phyloP scores from a whole-genome alignment of 2,797 vertebrate genomes.

The Sarcoramphus papa region DNA sequence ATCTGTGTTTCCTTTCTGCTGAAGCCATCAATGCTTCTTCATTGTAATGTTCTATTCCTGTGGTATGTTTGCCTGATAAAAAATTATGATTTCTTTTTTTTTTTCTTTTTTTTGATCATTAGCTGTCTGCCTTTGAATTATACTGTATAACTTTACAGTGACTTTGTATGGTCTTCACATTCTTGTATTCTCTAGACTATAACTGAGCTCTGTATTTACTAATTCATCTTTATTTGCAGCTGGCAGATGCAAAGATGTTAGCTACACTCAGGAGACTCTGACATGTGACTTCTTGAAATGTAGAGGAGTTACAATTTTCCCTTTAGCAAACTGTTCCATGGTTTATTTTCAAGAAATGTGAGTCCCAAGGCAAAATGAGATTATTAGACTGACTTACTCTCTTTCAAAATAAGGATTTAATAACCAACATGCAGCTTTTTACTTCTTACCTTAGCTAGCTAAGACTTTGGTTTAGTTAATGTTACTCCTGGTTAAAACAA shows the following conservation, averaged over 20 bases:
- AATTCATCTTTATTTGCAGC: conserved; percentile 35
- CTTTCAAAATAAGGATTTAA: background rate
- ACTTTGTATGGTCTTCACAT: background rate
- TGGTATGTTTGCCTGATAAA: background rate
- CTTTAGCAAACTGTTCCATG: background rate
- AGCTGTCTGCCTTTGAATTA: background rate
- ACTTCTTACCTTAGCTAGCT: background rate
- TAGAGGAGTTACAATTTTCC: background rate
- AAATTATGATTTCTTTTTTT: background rate
- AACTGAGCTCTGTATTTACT: background rate
- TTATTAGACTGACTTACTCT: background rate
- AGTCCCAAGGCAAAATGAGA: background rate
- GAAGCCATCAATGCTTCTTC: background rate
- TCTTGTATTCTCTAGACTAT: background rate
- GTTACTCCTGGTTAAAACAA: background rate
- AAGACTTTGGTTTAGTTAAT: background rate
- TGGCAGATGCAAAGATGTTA: conserved; percentile 9
- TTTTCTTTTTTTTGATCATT: background rate
- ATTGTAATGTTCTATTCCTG: background rate
- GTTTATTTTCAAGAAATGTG: background rate
- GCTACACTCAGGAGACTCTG: background rate
- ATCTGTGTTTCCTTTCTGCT: background rate
- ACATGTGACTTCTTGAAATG: conserved; percentile 9
- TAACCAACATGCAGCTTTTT: background rate
- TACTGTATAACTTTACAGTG: background rate